Base-by-base conservation (phyloP, 1,140 invertebrate genomes). In the Papilio xuthus region DNA sequence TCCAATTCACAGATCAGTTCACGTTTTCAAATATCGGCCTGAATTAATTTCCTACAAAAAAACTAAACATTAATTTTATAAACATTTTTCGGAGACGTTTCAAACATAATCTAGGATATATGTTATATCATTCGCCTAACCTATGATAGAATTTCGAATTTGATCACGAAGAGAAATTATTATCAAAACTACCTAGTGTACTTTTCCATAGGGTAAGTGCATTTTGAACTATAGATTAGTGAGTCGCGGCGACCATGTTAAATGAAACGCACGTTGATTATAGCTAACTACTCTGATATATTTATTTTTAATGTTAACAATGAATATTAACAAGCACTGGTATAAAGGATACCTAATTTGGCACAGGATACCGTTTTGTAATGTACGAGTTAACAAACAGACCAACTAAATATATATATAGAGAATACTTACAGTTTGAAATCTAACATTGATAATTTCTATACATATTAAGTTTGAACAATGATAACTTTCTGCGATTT, bases 111-210 rank as follows among this genome's bases (percentile, higher is more conserved):
- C 77, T 87, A 89, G 82, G 81, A 86, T 88, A 91, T 83, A 89
- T 91, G 89, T 92, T 86, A 90, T 87, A 89, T 87, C 88, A 90
- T 91, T 93, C 86, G 85, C 92, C 91, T 93, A 93, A 87, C 91
- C 91, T 93, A 93, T 92, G 92, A 92, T 92, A 93, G 90, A 92
- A 90, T 93, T 91, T 91, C 89, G 87, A 92, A 92, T 90, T 92
- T 89, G 91, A 92, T 93, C 90, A 90, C 90, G 91, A 93, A 92
- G 90, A 93, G 90, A 93, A 93, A 93, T 90, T 89, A 92, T 93
- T 92, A 91, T 92, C 87, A 92, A 90, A 92, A 90, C 92, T 93
- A 92, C 90, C 88, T 91, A 93, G 89, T 90, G 89, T 92, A 92
- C 84, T 87, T 92, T 85, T 88, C 80, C 86, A 90, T 89, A 89